These are phyloP conservation scores for Oplegnathus fasciatus DNA, from an alignment of 2,113 vertebrate species.

Conservation along the genomic window DNA sequence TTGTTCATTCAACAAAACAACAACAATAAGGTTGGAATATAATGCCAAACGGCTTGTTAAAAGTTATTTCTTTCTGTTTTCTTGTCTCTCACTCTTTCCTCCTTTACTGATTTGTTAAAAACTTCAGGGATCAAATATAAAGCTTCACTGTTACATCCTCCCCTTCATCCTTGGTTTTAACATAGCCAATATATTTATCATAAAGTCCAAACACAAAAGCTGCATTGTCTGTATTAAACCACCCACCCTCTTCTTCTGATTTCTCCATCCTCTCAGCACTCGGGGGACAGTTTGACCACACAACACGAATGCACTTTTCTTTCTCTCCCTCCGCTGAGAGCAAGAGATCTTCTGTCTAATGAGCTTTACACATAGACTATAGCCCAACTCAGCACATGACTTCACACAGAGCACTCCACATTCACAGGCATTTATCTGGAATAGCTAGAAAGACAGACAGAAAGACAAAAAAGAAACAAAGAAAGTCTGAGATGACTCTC, in stretches of 20 bases:
- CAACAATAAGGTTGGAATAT: too few relatives aligned
- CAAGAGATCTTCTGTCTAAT: conserved; percentile 39
- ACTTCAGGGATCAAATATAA: neutral
- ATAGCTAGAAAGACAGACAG: conserved; percentile 24
- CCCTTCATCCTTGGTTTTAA: neutral
- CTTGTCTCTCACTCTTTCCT: too few relatives aligned
- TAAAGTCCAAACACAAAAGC: neutral
- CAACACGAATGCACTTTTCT: conserved; percentile 1
- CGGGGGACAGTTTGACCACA: conserved; percentile 25
- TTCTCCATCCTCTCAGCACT: conserved; percentile 3
- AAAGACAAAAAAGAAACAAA: conserved; percentile 1
- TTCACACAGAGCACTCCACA: conserved; percentile 26
- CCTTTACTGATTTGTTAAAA: neutral
- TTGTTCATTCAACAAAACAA: neutral
- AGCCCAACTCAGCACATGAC: conserved; percentile 12
- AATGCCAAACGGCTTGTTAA: too few relatives aligned
- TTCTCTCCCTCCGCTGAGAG: conserved; percentile 1
- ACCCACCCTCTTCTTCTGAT: neutral
- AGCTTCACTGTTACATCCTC: neutral
- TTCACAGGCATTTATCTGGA: conserved; percentile 27
- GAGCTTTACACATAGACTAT: conserved; percentile 36
- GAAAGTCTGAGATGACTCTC: conserved; percentile 56
- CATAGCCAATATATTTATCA: neutral
- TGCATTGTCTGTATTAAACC: neutral
- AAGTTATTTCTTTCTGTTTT: neutral